Conservation (phyloP, 2,888 invertebrate species). For the Apamea sordens region DNA sequence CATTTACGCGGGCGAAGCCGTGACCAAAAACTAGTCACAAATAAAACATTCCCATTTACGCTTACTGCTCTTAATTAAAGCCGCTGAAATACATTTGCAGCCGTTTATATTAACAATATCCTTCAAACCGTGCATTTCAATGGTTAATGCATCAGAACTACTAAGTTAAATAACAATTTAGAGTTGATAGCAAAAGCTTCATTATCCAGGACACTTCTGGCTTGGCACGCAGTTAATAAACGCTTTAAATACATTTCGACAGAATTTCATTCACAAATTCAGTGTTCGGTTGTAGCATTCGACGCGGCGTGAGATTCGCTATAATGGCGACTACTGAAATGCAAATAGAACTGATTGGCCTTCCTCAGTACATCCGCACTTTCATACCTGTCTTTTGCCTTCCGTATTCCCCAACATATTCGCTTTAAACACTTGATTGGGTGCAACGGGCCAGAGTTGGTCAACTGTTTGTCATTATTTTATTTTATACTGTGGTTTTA, state of each 20-base stretch:
- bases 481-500: conserved; percentile 53
- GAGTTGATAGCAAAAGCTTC: conserved; percentile 73
- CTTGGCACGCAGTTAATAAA: conserved; percentile 74
- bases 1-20: neutral
- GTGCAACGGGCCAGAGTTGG: conserved; percentile 50
- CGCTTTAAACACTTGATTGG: conserved; percentile 61
- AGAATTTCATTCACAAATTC: conserved; percentile 75
- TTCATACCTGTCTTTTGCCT: conserved; percentile 65
- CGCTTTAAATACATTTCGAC: conserved; percentile 75
- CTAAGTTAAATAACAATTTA: conserved; percentile 77
- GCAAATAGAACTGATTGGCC: conserved; percentile 83
- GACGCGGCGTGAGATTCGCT: conserved; percentile 70
- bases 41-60: conserved; percentile 44
- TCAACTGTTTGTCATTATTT: conserved; percentile 61
- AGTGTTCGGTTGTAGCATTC: conserved; percentile 62
- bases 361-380: conserved; percentile 65
- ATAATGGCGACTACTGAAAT: conserved; percentile 80
- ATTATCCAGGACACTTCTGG: conserved; percentile 72
- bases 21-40: neutral
- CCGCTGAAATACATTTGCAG: conserved; percentile 55
- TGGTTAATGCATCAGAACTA: conserved; percentile 68
- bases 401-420: conserved; percentile 59
- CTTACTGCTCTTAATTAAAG: conserved; percentile 45
- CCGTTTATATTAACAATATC: conserved; percentile 56
- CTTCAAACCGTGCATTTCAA: conserved; percentile 68